Percentiles rank a stretch among this genome's conserved stretches.
Conservation (phyloP, 1,140 invertebrate genomes). For the Drosophila littoralis region DNA sequence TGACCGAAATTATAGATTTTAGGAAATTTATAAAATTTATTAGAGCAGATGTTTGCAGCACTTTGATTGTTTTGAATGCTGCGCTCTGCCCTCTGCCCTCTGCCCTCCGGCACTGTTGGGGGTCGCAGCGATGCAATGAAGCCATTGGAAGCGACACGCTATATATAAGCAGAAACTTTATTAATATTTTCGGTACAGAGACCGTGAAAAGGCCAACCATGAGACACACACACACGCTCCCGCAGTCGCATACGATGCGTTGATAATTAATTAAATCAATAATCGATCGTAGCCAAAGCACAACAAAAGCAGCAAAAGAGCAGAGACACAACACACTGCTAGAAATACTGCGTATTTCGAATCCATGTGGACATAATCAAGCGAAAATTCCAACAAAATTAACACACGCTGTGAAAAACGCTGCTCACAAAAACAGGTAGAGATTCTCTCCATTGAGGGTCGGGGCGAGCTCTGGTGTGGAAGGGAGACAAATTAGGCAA, state of each 20-base stretch:
- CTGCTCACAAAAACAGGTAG: slow-evolving; percentile 51
- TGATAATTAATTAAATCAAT: slow-evolving; percentile 82
- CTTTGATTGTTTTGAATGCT: background rate
- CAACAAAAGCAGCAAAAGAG: slow-evolving; percentile 43
- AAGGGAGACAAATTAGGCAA: slow-evolving; percentile 67
- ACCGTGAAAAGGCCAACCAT: background rate
- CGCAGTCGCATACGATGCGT: slow-evolving; percentile 57
- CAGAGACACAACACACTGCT: slow-evolving; percentile 32
- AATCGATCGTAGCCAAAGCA: slow-evolving; percentile 48
- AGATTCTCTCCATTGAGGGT: slow-evolving; percentile 29
- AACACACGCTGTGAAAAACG: slow-evolving; percentile 49
- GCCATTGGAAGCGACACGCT: slow-evolving; percentile 49
- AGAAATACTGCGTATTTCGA: slow-evolving; percentile 42
- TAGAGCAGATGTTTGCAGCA: slow-evolving; percentile 22
- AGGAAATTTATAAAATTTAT: background rate
- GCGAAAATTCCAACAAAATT: slow-evolving; percentile 71
- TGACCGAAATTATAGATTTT: background rate
- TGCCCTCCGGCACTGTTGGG: slow-evolving; percentile 2
- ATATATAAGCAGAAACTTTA: slow-evolving; percentile 57
- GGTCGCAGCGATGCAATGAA: slow-evolving; percentile 48
- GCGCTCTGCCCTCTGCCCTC: background rate
- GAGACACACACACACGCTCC: slow-evolving; percentile 18
- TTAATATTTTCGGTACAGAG: slow-evolving; percentile 36
- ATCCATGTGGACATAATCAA: slow-evolving; percentile 76
- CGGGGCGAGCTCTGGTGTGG: background rate